These are phyloP conservation scores for Luehdorfia chinensis DNA, from an alignment of 1,140 invertebrate genomes.

Conservation along the genomic window DNA sequence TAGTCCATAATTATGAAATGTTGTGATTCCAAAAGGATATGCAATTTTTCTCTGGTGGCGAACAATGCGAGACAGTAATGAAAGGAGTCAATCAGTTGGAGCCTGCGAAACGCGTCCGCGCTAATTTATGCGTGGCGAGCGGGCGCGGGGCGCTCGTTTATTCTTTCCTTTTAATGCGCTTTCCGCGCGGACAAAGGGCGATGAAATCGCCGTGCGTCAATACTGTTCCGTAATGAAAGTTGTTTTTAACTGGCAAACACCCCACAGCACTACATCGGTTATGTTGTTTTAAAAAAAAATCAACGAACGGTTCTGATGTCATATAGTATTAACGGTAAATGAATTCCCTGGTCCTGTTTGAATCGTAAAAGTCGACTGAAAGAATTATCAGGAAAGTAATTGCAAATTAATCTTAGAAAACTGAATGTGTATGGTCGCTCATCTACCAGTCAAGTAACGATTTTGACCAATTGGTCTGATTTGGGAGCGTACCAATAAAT, in stretches of 20 bases:
- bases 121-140: conserved; percentile 61
- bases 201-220: conserved; percentile 25
- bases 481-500: too few species aligned
- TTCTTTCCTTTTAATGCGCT: conserved; percentile 35
- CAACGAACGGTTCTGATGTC: too few species aligned
- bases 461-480: too few species aligned
- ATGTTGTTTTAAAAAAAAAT: not conserved
- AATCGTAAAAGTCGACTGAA: too few species aligned
- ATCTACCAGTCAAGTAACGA: too few species aligned
- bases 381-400: too few species aligned
- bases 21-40: conserved; percentile 63
- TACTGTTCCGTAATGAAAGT: not conserved
- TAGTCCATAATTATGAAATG: conserved; percentile 77
- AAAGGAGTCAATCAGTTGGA: conserved; percentile 73
- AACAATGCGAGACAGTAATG: conserved; percentile 70
- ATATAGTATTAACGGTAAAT: too few species aligned
- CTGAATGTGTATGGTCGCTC: too few species aligned
- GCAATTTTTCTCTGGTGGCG: conserved; percentile 64
- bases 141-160: conserved; percentile 24
- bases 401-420: too few species aligned
- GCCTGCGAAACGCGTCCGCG: conserved; percentile 59
- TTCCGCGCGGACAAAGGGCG: conserved; percentile 46
- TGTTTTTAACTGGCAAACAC: not conserved
- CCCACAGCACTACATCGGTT: not conserved
- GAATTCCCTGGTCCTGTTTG: too few species aligned